Conservation (phyloP, 1,140 invertebrate genomes). For the Dufourea novaeangliae region DNA sequence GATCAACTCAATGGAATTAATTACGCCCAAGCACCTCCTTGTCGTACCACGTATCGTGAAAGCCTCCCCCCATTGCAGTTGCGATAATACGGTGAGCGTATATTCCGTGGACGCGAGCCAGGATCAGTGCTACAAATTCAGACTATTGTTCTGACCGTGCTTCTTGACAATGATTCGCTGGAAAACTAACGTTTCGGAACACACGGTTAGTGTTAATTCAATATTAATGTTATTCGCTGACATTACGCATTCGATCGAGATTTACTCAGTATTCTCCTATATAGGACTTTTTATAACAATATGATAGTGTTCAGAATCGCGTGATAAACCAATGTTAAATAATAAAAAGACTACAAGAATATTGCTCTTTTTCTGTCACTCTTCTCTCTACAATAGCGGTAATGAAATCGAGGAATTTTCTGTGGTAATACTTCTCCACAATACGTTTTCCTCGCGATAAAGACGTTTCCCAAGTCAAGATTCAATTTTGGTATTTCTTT, state of each 20-base stretch:
- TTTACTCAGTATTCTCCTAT: no score
- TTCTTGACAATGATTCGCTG: conserved; percentile 38
- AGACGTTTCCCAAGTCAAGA: not conserved
- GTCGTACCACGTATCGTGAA: not conserved
- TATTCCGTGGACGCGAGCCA: not conserved
- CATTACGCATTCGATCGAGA: no score
- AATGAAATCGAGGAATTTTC: not conserved
- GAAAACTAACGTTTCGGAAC: conserved; percentile 42
- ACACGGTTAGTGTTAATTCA: no score
- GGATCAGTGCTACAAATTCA: conserved; percentile 47
- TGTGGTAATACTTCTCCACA: not conserved
- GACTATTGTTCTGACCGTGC: conserved; percentile 41
- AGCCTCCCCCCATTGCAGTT: no score
- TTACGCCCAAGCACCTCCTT: not conserved
- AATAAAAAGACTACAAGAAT: no score
- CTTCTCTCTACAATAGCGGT: not conserved
- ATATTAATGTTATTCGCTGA: no score
- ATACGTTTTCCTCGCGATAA: not conserved
- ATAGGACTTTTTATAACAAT: no score
- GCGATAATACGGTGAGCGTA: not conserved
- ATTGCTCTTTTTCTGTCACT: no score
- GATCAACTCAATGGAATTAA: conserved; percentile 1
- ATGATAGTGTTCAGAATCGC: no score
- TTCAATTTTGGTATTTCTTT: not conserved
- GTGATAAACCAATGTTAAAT: no score